Evolutionary conservation across 2,888 invertebrate genomes (phyloP), one percentile per base, ranked within the genome.

Genomic region (Conops quadrifasciatus): DNA sequence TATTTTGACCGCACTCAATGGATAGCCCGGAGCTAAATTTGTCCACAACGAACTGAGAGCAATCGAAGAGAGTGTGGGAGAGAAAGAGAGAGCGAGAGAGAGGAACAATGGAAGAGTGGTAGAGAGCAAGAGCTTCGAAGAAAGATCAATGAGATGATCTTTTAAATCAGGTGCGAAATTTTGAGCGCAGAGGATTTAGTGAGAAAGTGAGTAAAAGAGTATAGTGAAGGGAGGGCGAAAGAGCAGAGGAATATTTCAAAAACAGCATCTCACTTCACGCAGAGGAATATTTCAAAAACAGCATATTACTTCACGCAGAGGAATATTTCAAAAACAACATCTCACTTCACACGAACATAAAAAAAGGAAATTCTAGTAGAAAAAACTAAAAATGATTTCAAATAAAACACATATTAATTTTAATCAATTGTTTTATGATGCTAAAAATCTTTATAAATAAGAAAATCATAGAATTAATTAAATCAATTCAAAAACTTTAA

Each of bases 1-100:
- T 86, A 81, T 86, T 86, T 84, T 86, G 85, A 86, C 85, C 85
- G 80, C 83, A 84, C 78, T 81, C 82, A 56, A 76, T 80, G 67
- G 82, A 83, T 71, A 81, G 81, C 73, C 83, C 81, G 75, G 83
- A 83, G 79, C 76, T 83, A 59, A 83, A 83, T 78, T 78, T 84
- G 78, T 83, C 83, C 74, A 83, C 82, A 79, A 82, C 83, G 77
- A 75, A 78, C 62, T 83, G 77, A 51, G 69, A 49, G 58, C 30
- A 43, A 28, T 24, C 19, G 28, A 51, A 56, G 56, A 53, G 53
- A 11, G 36, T 21, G 24, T 28, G 5, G 26, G 5, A 56, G 43
- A 26, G 56, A 56, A n/a, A 36, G 43, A 56, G 26, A 13, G 13
- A 60, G 26, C 43, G 51, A 49, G 53, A 24, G n/a, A 28, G 53